A percentile compares a stretch with the other conserved stretches of the same genome.
Conservation (phyloP, 2,888 invertebrate species). For the Antheraea assamensis region DNA sequence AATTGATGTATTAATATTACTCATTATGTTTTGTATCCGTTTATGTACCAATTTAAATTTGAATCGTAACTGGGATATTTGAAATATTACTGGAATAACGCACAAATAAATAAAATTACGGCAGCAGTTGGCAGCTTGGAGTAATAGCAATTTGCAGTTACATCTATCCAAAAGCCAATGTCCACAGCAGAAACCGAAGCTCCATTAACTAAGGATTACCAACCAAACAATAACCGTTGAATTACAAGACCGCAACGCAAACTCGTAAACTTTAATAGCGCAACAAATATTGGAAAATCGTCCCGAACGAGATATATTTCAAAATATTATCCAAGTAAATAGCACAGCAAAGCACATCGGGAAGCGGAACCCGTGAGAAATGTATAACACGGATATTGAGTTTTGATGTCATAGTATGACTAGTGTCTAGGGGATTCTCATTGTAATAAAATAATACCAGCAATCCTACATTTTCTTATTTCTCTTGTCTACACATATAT, state of each 20-base stretch:
- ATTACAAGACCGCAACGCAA: slow-evolving; percentile 47
- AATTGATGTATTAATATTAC: background rate
- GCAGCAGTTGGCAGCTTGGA: slow-evolving; percentile 22
- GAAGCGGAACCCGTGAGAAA: slow-evolving; percentile 69
- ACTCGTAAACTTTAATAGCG: slow-evolving; percentile 58
- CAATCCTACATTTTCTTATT: slow-evolving; percentile 25
- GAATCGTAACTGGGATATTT: slow-evolving; percentile 13
- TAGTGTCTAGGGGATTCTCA: slow-evolving; percentile 62
- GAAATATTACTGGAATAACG: slow-evolving; percentile 25
- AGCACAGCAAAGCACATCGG: slow-evolving; percentile 47
- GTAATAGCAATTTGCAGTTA: slow-evolving; percentile 15
- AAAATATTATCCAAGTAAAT: slow-evolving; percentile 59
- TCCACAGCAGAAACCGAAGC: slow-evolving; percentile 33
- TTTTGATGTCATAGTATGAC: slow-evolving; percentile 70
- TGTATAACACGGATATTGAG: slow-evolving; percentile 71
- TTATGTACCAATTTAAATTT: background rate
- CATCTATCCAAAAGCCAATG: slow-evolving; percentile 26
- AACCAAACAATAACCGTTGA: slow-evolving; percentile 49
- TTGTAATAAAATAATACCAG: slow-evolving; percentile 68
- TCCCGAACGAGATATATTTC: slow-evolving; percentile 54
- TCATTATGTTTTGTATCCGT: background rate
- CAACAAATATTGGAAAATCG: slow-evolving; percentile 59
- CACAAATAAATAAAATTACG: slow-evolving; percentile 16
- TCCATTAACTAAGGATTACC: slow-evolving; percentile 43
- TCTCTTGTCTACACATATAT: slow-evolving; percentile 17